These are phyloP conservation scores for Melinaea marsaeus DNA, from an alignment of 2,888 invertebrate species.

Conservation along the genomic window DNA sequence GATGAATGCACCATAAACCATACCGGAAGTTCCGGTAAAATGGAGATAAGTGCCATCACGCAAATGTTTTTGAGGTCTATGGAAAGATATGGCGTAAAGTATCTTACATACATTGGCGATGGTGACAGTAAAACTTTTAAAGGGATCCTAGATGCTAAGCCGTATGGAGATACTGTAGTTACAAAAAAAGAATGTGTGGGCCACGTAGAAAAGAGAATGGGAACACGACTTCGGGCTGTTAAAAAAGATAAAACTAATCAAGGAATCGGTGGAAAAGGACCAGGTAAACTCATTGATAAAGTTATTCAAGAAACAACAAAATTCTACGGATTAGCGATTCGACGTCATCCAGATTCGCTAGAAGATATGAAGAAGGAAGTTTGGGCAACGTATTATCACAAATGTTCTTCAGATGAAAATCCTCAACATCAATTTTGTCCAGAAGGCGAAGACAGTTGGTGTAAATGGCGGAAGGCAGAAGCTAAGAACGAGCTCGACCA, in stretches of 20 bases:
- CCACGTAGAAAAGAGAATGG: constrained; percentile 35
- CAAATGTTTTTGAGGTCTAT: constrained; percentile 26
- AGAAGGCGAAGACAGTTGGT: background rate
- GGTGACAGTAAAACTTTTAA: constrained; percentile 27
- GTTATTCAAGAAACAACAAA: constrained; percentile 37
- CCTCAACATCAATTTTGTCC: background rate
- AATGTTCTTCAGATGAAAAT: background rate
- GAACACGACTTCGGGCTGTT: constrained; percentile 23
- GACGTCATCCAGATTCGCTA: constrained; percentile 3
- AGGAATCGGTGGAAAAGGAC: constrained; percentile 18
- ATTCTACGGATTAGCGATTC: constrained; percentile 43
- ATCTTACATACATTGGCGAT: constrained; percentile 25
- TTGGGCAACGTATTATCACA: background rate
- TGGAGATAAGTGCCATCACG: background rate
- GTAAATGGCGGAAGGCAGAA: background rate
- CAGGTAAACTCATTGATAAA: constrained; percentile 31
- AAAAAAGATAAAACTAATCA: constrained; percentile 8
- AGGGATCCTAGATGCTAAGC: constrained; percentile 23
- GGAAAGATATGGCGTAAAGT: constrained; percentile 22
- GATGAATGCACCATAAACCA: no score
- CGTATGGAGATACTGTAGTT: constrained; percentile 20
- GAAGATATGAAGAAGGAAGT: constrained; percentile 19
- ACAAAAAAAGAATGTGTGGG: constrained; percentile 16
- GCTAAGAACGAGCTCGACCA: background rate
- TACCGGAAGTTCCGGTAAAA: background rate